A percentile compares a stretch with the other conserved stretches of the same genome.
phyloP scores from a whole-genome alignment of 2,113 vertebrate species.

The Callospermophilus lateralis region DNA sequence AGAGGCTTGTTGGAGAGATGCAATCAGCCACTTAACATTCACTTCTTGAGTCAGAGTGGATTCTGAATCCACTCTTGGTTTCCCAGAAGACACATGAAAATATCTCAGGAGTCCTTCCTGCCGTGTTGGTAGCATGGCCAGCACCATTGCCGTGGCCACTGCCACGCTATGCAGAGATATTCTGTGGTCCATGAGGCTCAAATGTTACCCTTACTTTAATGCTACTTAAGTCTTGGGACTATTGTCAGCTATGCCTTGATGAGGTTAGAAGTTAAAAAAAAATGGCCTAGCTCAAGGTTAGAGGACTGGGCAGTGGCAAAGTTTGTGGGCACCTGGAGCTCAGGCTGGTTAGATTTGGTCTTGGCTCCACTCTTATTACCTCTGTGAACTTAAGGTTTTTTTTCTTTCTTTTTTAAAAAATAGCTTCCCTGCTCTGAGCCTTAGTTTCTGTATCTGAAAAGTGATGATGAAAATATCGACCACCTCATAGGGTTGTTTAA shows the following conservation, averaged over 20 bases:
- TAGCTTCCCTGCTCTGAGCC: neutral
- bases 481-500: neutral
- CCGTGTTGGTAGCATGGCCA: neutral
- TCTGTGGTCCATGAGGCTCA: neutral
- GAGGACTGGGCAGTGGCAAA: neutral
- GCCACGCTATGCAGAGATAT: neutral
- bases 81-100: neutral
- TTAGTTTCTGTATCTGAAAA: conserved; percentile 30
- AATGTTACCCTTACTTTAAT: neutral
- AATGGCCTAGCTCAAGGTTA: neutral
- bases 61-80: neutral
- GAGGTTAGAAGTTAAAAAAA: neutral
- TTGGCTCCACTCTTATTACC: neutral
- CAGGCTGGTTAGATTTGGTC: neutral
- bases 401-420: neutral
- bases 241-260: neutral
- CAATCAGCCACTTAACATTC: neutral
- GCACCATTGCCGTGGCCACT: fast-evolving
- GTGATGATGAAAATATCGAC: neutral
- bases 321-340: neutral
- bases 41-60: neutral
- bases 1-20: conserved; percentile 26
- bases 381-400: neutral
- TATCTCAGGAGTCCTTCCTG: neutral
- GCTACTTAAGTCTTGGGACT: neutral